Base-by-base conservation (phyloP, 1,140 invertebrate species). In the Calosoma granatense region DNA sequence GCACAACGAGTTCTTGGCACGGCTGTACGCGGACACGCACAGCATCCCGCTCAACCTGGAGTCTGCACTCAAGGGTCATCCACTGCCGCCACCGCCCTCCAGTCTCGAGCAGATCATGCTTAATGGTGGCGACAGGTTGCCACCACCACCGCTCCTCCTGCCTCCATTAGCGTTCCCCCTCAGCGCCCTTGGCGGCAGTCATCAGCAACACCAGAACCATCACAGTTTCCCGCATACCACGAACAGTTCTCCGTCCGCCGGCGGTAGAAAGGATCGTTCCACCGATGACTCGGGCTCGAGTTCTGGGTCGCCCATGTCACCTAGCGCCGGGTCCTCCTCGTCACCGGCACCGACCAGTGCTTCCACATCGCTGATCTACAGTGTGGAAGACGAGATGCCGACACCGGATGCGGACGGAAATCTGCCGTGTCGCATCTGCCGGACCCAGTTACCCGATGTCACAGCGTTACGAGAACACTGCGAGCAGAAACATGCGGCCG, bases 1-100 rank as follows among this genome's bases (percentile, higher is more conserved):
- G 63, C 74, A 83, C 74, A 83, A 84, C n/a, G 90, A 94, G 64
- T 82, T 94, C 51, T 68, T 94, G 47, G 86, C 89, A 1, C 79
- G 91, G 58, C 74, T 93, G 4, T 94, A 91, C 66, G 84, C 87
- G 2, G 87, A 90, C 55, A 79, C 84, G 26, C 74, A 76, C 26
- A 72, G 75, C 6, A 66, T 80, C 11, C 75, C 78, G 0, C 74
- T 80, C 54, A 76, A 70, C 55, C 70, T 78, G n/a, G 81, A 82
- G 60, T 76, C 78, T 39, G 70, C 76, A 53, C 77, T 80, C 58
- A 76, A 74, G 56, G 69, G 63, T 30, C 70, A 65, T 57, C 74
- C 70, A 58, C 67, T 74, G 55, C 63, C 62, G 17, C 67, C 59
- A 12, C 66, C 66, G 15, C 70, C 70, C 0, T 65, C 71, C 19